Percentiles rank a stretch among this genome's conserved stretches.
Evolutionary conservation across 2,888 invertebrate species (phyloP).

Genomic region (Lobophora halterata): DNA sequence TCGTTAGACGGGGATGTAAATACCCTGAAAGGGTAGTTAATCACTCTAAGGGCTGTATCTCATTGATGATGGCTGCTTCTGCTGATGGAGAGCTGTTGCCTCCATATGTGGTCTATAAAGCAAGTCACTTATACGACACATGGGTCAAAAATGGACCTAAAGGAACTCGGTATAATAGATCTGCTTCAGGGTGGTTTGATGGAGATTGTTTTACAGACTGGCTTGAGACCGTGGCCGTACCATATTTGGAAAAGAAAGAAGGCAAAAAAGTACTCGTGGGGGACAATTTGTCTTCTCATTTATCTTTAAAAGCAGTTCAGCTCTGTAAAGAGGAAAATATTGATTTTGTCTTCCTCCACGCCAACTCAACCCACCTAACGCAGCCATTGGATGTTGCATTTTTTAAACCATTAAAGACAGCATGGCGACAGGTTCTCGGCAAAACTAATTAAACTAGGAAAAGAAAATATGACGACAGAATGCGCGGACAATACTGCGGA

Average conservation of each 20-base stretch:
- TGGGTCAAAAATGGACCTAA: constrained; percentile 5
- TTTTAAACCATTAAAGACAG: constrained; percentile 30
- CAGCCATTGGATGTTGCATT: constrained; percentile 45
- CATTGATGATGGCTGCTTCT: constrained; percentile 3
- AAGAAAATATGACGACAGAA: constrained; percentile 13
- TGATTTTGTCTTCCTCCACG: constrained; percentile 13
- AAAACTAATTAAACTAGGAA: constrained; percentile 24
- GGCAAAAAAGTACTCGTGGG: constrained; percentile 20
- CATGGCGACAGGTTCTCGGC: constrained; percentile 16
- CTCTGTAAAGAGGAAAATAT: constrained; percentile 14
- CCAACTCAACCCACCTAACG: constrained; percentile 22
- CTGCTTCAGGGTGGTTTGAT: constrained; percentile 5
- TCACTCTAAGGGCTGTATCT: background rate
- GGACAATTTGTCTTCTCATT: constrained; percentile 23
- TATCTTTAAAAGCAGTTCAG: constrained; percentile 14
- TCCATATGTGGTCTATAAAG: constrained; percentile 25
- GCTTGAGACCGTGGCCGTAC: constrained; percentile 27
- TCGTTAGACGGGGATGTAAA: background rate
- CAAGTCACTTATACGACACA: background rate
- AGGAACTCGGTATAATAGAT: background rate
- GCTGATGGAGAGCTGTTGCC: constrained; percentile 26
- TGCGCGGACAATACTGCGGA: too few relatives aligned
- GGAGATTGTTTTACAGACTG: constrained; percentile 33
- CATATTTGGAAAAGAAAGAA: constrained; percentile 23
- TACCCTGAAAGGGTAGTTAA: constrained; percentile 3